phyloP scores from a whole-genome alignment of 2,113 vertebrate genomes.

The Pyrgilauda ruficollis region DNA sequence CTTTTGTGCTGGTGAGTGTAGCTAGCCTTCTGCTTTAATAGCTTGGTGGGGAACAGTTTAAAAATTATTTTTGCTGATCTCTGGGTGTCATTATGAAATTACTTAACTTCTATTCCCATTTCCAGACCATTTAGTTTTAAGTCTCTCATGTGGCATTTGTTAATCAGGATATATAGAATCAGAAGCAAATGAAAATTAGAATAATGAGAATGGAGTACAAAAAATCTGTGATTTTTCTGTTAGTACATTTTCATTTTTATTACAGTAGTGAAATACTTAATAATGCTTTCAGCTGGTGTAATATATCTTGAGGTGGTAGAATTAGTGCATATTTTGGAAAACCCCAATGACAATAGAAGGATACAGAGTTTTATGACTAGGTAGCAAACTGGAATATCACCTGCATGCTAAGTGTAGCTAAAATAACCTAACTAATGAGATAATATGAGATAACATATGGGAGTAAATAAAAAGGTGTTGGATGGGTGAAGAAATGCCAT shows the following conservation, averaged over 20 bases:
- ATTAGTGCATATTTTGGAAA: constrained; percentile 33
- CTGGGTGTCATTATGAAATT: constrained; percentile 48
- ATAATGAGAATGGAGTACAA: neutral
- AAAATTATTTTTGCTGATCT: constrained; percentile 46
- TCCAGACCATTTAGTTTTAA: constrained; percentile 52
- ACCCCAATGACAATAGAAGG: constrained; percentile 33
- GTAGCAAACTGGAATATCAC: constrained; percentile 47
- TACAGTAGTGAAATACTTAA: constrained; percentile 18
- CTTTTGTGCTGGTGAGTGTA: neutral
- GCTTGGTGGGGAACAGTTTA: neutral
- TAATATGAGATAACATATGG: constrained; percentile 46
- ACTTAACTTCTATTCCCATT: constrained; percentile 40
- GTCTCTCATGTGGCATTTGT: constrained; percentile 23
- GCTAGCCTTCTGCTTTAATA: constrained; percentile 3
- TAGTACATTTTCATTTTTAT: constrained; percentile 33
- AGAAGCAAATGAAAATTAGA: constrained; percentile 46
- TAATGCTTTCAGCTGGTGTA: constrained; percentile 9
- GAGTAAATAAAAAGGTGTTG: constrained; percentile 55
- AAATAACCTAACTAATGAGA: constrained; percentile 66
- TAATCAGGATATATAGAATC: constrained; percentile 18
- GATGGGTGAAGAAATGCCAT: constrained; percentile 57
- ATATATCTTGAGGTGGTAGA: constrained; percentile 2
- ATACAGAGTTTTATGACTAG: constrained; percentile 46
- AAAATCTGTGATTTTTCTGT: constrained; percentile 3
- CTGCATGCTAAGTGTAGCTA: constrained; percentile 36